phyloP scores from a whole-genome alignment of 2,888 invertebrate genomes.

The Nowickia ferox region DNA sequence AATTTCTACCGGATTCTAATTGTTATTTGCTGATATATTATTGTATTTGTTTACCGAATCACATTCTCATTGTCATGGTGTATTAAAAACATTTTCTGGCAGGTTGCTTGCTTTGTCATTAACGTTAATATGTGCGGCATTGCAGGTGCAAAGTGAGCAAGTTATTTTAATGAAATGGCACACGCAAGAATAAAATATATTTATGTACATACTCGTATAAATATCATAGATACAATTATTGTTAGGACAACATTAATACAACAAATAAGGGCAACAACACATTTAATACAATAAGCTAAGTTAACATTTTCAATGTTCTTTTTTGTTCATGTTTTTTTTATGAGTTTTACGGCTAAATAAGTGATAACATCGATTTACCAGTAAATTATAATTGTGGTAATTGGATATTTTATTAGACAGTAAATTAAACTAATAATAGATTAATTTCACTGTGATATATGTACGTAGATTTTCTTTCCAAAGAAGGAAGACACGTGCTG shows the following conservation, averaged over 20 bases:
- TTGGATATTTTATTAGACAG: slow-evolving; percentile 21
- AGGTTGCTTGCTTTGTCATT: slow-evolving; percentile 2
- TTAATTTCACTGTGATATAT: neutral
- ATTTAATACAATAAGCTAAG: slow-evolving; percentile 18
- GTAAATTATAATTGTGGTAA: slow-evolving; percentile 34
- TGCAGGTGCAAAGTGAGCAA: slow-evolving; percentile 46
- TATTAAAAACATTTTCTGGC: neutral
- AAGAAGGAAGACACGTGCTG: no score
- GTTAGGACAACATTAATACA: slow-evolving; percentile 25
- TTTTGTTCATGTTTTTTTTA: slow-evolving; percentile 2
- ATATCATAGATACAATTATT: slow-evolving; percentile 46
- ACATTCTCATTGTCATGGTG: neutral
- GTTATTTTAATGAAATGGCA: neutral
- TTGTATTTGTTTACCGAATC: slow-evolving; percentile 3
- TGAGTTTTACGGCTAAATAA: slow-evolving; percentile 26
- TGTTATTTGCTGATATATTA: slow-evolving; percentile 25
- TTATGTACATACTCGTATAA: slow-evolving; percentile 1
- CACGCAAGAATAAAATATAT: neutral
- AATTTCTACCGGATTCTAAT: slow-evolving; percentile 30
- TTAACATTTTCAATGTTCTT: neutral
- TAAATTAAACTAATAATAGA: slow-evolving; percentile 2
- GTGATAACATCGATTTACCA: slow-evolving; percentile 40
- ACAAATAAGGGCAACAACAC: slow-evolving; percentile 1
- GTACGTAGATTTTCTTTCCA: neutral
- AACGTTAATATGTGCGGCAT: neutral